These are phyloP conservation scores for Adelphocoris suturalis DNA, from an alignment of 2,888 invertebrate genomes.

Conservation along the genomic window DNA sequence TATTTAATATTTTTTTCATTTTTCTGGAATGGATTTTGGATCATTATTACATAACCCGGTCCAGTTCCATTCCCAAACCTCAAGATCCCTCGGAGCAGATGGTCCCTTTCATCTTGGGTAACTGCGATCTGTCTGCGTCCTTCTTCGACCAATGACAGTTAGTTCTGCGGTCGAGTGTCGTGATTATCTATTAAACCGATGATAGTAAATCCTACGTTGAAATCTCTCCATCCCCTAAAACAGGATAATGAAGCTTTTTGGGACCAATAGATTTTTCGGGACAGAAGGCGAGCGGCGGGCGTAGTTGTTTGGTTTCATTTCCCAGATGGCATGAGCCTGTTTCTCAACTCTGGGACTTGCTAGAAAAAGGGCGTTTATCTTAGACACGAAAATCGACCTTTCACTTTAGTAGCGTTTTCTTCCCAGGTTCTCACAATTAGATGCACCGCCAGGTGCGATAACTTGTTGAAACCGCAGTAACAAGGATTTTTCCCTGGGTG, in stretches of 20 bases:
- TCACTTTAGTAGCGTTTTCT: neutral
- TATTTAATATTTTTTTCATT: too few species aligned
- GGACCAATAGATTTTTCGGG: neutral
- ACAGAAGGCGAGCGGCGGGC: slow-evolving; percentile 16
- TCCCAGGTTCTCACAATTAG: neutral
- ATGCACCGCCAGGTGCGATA: neutral
- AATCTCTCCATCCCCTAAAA: neutral
- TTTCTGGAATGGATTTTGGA: too few species aligned
- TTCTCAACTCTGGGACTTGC: neutral
- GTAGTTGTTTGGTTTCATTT: slow-evolving; percentile 4
- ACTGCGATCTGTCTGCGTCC: too few species aligned
- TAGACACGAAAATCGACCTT: slow-evolving; percentile 12
- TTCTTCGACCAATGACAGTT: neutral
- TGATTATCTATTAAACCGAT: neutral
- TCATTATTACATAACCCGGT: too few species aligned
- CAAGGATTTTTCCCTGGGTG: neutral
- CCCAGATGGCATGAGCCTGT: slow-evolving; percentile 13
- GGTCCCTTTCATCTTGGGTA: too few species aligned
- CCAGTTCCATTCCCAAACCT: too few species aligned
- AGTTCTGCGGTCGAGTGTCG: neutral
- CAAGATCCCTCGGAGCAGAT: too few species aligned
- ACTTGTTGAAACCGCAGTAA: neutral
- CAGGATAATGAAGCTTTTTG: neutral
- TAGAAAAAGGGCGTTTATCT: neutral
- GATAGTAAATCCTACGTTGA: neutral